Percentiles rank a stretch among this genome's conserved stretches.
These are phyloP conservation scores for Eremophila alpestris DNA, from an alignment of 2,797 vertebrate genomes.

Conservation along the genomic window DNA sequence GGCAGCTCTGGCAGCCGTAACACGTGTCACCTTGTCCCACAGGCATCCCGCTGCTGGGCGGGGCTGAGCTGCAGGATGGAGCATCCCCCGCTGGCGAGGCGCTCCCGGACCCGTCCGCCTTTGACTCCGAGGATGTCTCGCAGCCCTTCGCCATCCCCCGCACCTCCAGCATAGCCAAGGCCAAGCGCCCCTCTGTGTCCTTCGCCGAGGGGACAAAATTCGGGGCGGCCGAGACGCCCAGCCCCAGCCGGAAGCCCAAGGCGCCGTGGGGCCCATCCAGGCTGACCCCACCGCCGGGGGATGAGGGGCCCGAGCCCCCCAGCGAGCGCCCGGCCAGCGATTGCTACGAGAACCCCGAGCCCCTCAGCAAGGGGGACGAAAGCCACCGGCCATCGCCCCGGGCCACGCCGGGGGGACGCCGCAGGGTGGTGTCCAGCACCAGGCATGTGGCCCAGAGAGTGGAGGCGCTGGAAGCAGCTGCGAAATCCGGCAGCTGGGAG, in stretches of 20 bases:
- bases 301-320: constrained; percentile 29
- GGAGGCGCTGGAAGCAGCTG: constrained; percentile 55
- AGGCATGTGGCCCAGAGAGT: constrained; percentile 73
- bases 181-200: constrained; percentile 93
- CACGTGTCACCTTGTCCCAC: not conserved
- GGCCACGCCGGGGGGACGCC: constrained; percentile 51
- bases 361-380: constrained; percentile 34
- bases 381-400: constrained; percentile 58
- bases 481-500: constrained; percentile 45
- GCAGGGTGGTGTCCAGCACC: constrained; percentile 74
- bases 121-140: constrained; percentile 83
- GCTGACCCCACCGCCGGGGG: constrained; percentile 67
- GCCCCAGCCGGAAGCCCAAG: constrained; percentile 81
- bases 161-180: constrained; percentile 93
- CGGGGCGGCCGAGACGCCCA: constrained; percentile 79
- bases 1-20: not conserved
- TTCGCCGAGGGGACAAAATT: constrained; percentile 98
- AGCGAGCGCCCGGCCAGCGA: constrained; percentile 28
- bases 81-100: constrained; percentile 76
- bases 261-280: constrained; percentile 77
- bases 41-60: constrained; percentile 79
- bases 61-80: constrained; percentile 83
- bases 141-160: constrained; percentile 91
- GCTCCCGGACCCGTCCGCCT: constrained; percentile 81
- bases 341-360: constrained; percentile 58